Evolutionary conservation across 2,113 vertebrate species (phyloP), one percentile per base, ranked within the genome.

Genomic region (Epinephelus moara): DNA sequence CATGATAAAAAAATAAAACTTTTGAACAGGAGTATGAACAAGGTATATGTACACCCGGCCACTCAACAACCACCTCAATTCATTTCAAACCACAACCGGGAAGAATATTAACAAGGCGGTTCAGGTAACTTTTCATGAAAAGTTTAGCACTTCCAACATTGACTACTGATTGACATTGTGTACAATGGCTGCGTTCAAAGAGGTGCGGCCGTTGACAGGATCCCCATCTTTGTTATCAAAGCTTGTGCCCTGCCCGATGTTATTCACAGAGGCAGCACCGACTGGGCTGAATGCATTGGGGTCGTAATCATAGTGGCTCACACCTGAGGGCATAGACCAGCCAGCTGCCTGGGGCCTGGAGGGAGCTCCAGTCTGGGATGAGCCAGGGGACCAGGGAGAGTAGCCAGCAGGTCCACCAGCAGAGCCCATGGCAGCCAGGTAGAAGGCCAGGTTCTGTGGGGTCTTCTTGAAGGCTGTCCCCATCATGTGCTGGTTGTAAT

Each of bases 371-470:
- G 82, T 8, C 81, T 91, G 88, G 4, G 75, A 0, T 0, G 90
- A 14, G 12, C 61, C 11, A 0, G 78, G 2, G 27, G 91, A 40
- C 87, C 89, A 91, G 49, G 78, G 18, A 1, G 80, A 74, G 61
- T 86, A 92, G 17, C 68, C 78, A 2, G 82, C 2, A 15, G 91
- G 27, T 23, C 81, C 88, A 14, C 75, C 6, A 4, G 81, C 19
- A 3, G 45, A 19, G 37, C 66, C 85, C 83, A 94, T 69, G 0
- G 86, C 33, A 6, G 89, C 67, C 49, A 92, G 56, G 59, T 94
- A 95, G 72, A 87, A 93, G 21, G 88, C 69, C 76, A 90, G 40
- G 3, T 89, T 94, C 52, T 93, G 93, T 7, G 88, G 82, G 8
- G 75, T 80, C 40, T 91, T 93, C 81, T 90, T 90, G n/a, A 92